Base-by-base conservation (phyloP, 1,140 invertebrate genomes). In the Protaetia brevitarsis region DNA sequence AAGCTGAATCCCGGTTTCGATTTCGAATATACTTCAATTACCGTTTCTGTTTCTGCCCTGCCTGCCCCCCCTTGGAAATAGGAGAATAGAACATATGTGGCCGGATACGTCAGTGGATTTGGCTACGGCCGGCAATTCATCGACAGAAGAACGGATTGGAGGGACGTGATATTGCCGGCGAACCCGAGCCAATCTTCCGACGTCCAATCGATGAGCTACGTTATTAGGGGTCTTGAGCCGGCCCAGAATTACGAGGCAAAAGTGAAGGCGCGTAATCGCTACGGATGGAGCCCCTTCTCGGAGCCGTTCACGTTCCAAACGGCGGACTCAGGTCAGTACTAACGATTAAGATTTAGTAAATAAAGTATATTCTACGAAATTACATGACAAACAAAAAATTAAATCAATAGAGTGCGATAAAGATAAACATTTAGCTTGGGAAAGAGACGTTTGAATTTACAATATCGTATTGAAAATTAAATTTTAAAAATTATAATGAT, bases 201-300 rank as follows among this genome's bases (percentile, higher is more conserved):
- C 62, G 75, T 82, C 7, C 85, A 86, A 68, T 78, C 80, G 62
- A 86, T 86, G 82, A 83, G 80, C 68, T 86, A 85, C 72, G 79
- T 86, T 74, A 83, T 86, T 68, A 79, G 81, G 65, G 83, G 83
- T 57, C 79, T 87, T 34, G 81, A 85, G 70, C 79, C 82, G 3
- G 82, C 82, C 58, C 79, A 80, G 65, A 84, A 85, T 64, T 88
- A 87, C 70, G 85, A 88, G 71, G 85, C 84, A 16, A 84, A 80
- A 70, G 84, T 88, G 29, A 83, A 85, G 73, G 85, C 86, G 28
- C 81, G 84, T 71, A 88, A 87, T 77, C 81, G 83, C 68, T 87
- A 82, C 72, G 86, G 86, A 61, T 86, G 84, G 85, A 85, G 84
- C 70, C 80, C 83, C 34, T 74, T 82, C 66, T 85, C 84, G 57